phyloP scores from a whole-genome alignment of 30 jellyfish, hydroid and myxozoan species.

The Hydractinia echinata region DNA sequence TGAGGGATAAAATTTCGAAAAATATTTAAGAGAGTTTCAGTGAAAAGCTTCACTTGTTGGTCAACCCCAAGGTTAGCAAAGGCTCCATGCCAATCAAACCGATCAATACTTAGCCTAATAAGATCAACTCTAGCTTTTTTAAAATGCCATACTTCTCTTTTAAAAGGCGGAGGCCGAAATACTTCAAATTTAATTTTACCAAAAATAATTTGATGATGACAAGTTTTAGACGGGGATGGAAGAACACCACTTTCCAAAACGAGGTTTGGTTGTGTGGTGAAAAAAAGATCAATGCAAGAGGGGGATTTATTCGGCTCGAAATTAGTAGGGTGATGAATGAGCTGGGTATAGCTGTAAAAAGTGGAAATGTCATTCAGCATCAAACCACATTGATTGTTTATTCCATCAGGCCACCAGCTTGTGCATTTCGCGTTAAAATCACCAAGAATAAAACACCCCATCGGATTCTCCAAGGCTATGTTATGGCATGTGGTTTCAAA shows the following conservation, averaged over 20 bases:
- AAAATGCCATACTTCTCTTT: background rate
- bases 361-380: background rate
- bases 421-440: conserved; percentile 3
- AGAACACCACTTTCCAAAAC: conserved; percentile 1
- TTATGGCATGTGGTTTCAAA: background rate
- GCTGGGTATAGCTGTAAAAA: background rate
- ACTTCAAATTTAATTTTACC: background rate
- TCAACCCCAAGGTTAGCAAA: background rate
- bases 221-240: background rate
- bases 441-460: background rate
- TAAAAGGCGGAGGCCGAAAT: background rate
- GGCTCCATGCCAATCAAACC: background rate
- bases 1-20: too few relatives aligned
- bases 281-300: conserved; percentile 6
- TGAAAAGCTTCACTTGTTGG: background rate
- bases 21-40: background rate
- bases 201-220: background rate
- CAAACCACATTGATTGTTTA: background rate
- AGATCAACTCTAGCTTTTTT: background rate
- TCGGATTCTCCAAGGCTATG: background rate
- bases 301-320: background rate
- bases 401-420: conserved; percentile 4
- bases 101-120: background rate
- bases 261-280: background rate
- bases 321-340: background rate